Conservation (phyloP, 30 jellyfish, hydroid and myxozoan genomes). For the Aurelia aurita complex sp. Pacific region DNA sequence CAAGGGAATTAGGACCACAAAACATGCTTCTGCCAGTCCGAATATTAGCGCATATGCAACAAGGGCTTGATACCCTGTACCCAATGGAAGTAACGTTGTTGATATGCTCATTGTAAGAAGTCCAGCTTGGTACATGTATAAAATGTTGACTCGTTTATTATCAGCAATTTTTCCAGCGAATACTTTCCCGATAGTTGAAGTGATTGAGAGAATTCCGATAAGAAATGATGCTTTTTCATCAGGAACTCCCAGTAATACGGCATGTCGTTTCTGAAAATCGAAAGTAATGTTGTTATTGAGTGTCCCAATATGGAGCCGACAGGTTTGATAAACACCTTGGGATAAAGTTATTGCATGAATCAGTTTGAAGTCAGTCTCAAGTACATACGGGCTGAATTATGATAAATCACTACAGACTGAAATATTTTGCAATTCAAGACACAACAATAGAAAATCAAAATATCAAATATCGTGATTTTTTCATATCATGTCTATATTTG, state of each 20-base stretch:
- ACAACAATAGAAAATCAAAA: too few relatives aligned
- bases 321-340: too few relatives aligned
- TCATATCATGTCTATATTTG: too few relatives aligned
- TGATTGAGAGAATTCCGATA: slow-evolving; percentile 83
- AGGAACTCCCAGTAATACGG: slow-evolving; percentile 85
- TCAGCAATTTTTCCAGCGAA: slow-evolving; percentile 95
- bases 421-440: too few relatives aligned
- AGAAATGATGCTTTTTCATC: slow-evolving; percentile 83
- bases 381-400: too few relatives aligned
- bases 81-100: slow-evolving; percentile 87
- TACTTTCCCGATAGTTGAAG: slow-evolving; percentile 89
- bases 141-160: slow-evolving; percentile 54
- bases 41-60: slow-evolving; percentile 79
- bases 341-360: too few relatives aligned
- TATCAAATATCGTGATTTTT: too few relatives aligned
- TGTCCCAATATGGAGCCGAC: too few relatives aligned
- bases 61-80: slow-evolving; percentile 73
- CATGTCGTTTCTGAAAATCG: slow-evolving; percentile 81
- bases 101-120: slow-evolving; percentile 84
- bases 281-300: neutral
- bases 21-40: slow-evolving; percentile 92
- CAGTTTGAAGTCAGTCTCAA: too few relatives aligned
- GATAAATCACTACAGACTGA: too few relatives aligned
- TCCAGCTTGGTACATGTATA: slow-evolving; percentile 77
- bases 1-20: slow-evolving; percentile 91